phyloP scores from a whole-genome alignment of 2,113 vertebrate species.

The Pelvicachromis taeniatus region DNA sequence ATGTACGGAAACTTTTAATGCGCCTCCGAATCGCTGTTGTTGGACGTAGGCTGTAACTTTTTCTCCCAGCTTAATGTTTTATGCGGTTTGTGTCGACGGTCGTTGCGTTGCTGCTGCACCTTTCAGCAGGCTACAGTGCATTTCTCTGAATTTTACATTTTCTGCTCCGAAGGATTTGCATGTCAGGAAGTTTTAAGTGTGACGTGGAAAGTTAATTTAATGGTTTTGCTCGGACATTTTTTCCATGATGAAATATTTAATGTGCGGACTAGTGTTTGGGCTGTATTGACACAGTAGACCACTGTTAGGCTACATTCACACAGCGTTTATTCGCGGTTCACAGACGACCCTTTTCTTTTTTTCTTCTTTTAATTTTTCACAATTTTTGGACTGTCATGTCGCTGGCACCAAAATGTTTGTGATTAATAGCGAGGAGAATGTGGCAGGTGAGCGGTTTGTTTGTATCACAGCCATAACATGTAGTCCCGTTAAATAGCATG shows the following conservation, averaged over 20 bases:
- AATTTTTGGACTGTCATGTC: neutral
- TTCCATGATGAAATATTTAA: neutral
- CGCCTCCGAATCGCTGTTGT: conserved; percentile 26
- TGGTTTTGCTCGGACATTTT: neutral
- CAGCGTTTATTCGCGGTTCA: neutral
- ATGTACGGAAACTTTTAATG: conserved; percentile 74
- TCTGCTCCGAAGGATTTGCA: neutral
- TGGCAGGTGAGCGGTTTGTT: conserved; percentile 56
- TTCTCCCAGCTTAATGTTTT: conserved; percentile 52
- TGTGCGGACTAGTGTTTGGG: neutral
- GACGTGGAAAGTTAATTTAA: conserved; percentile 41
- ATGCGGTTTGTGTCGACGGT: conserved; percentile 52
- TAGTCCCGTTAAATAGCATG: neutral
- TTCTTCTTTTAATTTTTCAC: neutral
- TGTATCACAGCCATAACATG: conserved; percentile 5
- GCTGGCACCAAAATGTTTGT: conserved; percentile 3
- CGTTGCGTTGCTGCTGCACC: conserved; percentile 32
- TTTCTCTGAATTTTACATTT: neutral
- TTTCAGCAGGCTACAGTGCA: conserved; percentile 1
- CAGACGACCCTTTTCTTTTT: neutral
- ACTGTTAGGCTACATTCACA: neutral
- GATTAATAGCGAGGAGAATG: conserved; percentile 5
- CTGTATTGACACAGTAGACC: neutral
- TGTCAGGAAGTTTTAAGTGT: conserved; percentile 34
- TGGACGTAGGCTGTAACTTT: conserved; percentile 69